phyloP scores from a whole-genome alignment of 2,888 invertebrate genomes.

The Ischnura elegans region DNA sequence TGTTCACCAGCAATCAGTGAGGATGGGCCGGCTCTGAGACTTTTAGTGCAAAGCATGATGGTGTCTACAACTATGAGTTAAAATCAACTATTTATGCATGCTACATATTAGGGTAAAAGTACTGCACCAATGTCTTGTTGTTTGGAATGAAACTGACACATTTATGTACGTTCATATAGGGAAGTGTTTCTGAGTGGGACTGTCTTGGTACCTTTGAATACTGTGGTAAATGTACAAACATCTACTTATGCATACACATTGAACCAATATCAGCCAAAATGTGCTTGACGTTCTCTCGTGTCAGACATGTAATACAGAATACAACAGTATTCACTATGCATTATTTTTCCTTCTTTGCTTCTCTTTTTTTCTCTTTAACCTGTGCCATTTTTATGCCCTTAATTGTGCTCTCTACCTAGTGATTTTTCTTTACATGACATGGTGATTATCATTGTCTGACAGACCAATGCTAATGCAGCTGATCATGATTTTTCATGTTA shows the following conservation, averaged over 20 bases:
- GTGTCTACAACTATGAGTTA: slow-evolving; percentile 24
- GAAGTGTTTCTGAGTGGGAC: slow-evolving; percentile 7
- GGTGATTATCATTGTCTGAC: too few relatives aligned
- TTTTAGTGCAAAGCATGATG: slow-evolving; percentile 51
- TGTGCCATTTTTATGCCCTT: not conserved
- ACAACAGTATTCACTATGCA: not conserved
- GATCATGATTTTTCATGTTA: too few relatives aligned
- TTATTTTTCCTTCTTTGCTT: too few relatives aligned
- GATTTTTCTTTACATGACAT: too few relatives aligned
- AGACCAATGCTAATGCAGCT: too few relatives aligned
- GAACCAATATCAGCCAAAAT: not conserved
- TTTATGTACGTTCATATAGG: too few relatives aligned
- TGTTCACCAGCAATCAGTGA: not conserved
- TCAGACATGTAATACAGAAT: not conserved
- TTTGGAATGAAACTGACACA: slow-evolving; percentile 16
- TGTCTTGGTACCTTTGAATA: not conserved
- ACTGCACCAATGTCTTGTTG: slow-evolving; percentile 37
- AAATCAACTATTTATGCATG: slow-evolving; percentile 17
- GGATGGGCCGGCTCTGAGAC: slow-evolving; percentile 55
- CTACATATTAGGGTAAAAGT: slow-evolving; percentile 55
- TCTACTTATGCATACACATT: not conserved
- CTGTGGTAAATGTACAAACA: not conserved
- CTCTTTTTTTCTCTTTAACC: not conserved
- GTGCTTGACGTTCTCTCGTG: not conserved
- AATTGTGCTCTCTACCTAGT: too few relatives aligned